phyloP scores from a whole-genome alignment of 2,888 invertebrate species.

The Lasius fuliginosus region DNA sequence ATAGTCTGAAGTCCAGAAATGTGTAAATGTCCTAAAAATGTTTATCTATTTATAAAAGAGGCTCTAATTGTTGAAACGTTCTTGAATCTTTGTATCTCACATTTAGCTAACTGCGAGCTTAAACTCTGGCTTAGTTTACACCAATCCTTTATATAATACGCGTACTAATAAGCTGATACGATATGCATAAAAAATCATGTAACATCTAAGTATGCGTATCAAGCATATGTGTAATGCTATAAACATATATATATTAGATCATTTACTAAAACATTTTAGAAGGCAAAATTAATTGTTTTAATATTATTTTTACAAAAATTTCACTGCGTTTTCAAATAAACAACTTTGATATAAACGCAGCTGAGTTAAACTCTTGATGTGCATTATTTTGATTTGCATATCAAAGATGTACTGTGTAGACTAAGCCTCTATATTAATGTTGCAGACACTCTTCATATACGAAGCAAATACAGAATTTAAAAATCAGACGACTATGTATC shows the following conservation, averaged over 20 bases:
- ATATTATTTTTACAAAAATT: not conserved
- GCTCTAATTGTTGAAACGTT: conserved; percentile 16
- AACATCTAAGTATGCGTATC: not conserved
- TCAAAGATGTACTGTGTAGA: not conserved
- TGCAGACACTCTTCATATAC: not conserved
- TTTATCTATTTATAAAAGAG: not conserved
- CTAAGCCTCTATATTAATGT: not conserved
- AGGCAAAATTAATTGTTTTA: not conserved
- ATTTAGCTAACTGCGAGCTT: not conserved
- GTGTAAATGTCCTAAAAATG: conserved; percentile 6
- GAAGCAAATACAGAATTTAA: not conserved
- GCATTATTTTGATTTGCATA: not conserved
- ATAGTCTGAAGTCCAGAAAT: not conserved
- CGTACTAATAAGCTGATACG: not conserved
- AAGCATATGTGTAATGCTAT: not conserved
- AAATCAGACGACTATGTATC: not conserved
- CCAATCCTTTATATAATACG: not conserved
- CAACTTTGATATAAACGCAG: not conserved
- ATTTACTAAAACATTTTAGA: not conserved
- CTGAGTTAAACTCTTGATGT: not conserved
- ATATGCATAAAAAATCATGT: not conserved
- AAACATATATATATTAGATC: not conserved
- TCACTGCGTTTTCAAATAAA: not conserved
- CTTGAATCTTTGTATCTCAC: conserved; percentile 22
- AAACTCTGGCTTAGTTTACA: not conserved